phyloP scores from a whole-genome alignment of 2,113 vertebrate genomes.

The Anolis sagrei region DNA sequence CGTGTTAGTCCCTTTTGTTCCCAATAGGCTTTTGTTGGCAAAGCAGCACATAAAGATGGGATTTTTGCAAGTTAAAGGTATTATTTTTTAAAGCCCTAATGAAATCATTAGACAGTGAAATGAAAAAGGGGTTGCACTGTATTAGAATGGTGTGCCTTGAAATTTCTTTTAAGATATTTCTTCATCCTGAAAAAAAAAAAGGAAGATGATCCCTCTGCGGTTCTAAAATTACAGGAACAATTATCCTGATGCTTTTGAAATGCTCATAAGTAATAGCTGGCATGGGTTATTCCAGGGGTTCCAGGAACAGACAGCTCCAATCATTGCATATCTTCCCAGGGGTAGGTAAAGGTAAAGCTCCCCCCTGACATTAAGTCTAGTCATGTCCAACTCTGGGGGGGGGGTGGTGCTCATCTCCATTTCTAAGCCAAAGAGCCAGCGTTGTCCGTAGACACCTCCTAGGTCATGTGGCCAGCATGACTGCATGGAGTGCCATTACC shows the following conservation, averaged over 20 bases:
- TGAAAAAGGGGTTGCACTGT: neutral
- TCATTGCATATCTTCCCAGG: too few species aligned
- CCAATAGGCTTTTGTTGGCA: neutral
- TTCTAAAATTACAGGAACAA: neutral
- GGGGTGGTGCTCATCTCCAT: too few species aligned
- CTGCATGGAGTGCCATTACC: too few species aligned
- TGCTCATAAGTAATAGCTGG: neutral
- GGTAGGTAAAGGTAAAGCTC: too few species aligned
- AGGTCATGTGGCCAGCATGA: too few species aligned
- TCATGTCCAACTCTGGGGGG: too few species aligned
- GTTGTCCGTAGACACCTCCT: too few species aligned
- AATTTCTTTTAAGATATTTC: slow-evolving; percentile 17
- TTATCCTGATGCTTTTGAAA: neutral
- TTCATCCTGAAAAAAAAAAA: slow-evolving; percentile 8
- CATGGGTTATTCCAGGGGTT: too few species aligned
- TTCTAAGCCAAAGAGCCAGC: too few species aligned
- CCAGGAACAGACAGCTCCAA: too few species aligned
- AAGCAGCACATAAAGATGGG: neutral
- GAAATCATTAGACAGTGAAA: neutral
- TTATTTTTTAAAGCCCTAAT: neutral
- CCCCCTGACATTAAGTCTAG: too few species aligned
- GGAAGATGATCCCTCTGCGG: neutral
- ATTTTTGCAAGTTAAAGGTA: neutral
- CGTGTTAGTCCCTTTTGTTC: neutral
- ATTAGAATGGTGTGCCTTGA: neutral